Base-by-base conservation (phyloP, 2,888 invertebrate species). In the Eledone cirrhosa region DNA sequence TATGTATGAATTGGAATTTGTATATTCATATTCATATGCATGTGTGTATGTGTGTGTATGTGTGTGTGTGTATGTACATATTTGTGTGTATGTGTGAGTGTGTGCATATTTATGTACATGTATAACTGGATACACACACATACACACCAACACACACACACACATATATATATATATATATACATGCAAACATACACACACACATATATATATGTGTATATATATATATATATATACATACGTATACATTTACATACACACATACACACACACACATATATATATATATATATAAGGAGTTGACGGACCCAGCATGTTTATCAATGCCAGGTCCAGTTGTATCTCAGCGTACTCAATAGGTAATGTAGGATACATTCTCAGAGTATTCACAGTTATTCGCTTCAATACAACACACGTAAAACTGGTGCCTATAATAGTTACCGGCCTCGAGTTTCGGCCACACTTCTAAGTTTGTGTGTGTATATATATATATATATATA, bases 231-330 rank as follows among this genome's bases (percentile, higher is more conserved):
- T n/a, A 69, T 69, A 69, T 69, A n/a, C n/a, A 69, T 69, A 69
- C n/a, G n/a, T n/a, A 69, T 69, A 69, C n/a, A 69, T 69, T 16
- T 69, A n/a, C n/a, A 69, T 69, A 69, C n/a, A 69, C n/a, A 69
- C n/a, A n/a, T 69, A 69, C n/a, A n/a, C n/a, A 69, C n/a, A 69
- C n/a, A 69, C n/a, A 69, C n/a, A n/a, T 69, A 69, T 69, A 69
- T 53, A 53, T 53, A 19, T 53, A 53, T 53, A 53, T n/a, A n/a
- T n/a, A n/a, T n/a, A n/a, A n/a, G n/a, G n/a, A n/a, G n/a, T n/a
- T n/a, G n/a, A n/a, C n/a, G n/a, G n/a, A n/a, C n/a, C n/a, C n/a
- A n/a, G n/a, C n/a, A n/a, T n/a, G n/a, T n/a, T n/a, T n/a, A n/a
- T n/a, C n/a, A n/a, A n/a, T n/a, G n/a, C n/a, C n/a, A n/a, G n/a